Percentiles rank a stretch among this genome's conserved stretches.
phyloP scores from a whole-genome alignment of 2,888 invertebrate species.

The Erynnis tages region DNA sequence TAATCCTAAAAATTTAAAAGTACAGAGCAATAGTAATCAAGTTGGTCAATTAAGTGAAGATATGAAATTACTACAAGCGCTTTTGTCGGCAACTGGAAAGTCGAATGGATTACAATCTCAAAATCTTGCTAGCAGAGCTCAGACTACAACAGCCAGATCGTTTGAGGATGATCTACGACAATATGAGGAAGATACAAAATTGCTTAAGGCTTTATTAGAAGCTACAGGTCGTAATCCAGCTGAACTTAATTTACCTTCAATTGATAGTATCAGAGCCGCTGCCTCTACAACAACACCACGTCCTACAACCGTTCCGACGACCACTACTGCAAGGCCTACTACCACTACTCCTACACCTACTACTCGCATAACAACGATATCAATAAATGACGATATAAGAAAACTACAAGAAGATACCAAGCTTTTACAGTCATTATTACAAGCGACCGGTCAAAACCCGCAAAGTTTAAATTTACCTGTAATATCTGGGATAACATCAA shows the following conservation, averaged over 20 bases:
- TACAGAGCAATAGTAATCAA: constrained; percentile 38
- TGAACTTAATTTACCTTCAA: constrained; percentile 59
- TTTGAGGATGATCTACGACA: constrained; percentile 72
- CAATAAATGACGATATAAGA: constrained; percentile 58
- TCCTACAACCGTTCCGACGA: constrained; percentile 32
- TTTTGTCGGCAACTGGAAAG: constrained; percentile 52
- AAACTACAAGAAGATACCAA: constrained; percentile 68
- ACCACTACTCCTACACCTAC: constrained; percentile 41
- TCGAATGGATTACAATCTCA: constrained; percentile 41
- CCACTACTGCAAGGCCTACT: constrained; percentile 34
- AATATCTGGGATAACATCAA: constrained; percentile 68
- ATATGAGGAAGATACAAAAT: constrained; percentile 72
- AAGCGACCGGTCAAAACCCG: constrained; percentile 60
- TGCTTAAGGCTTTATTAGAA: constrained; percentile 67
- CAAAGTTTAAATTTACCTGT: constrained; percentile 52
- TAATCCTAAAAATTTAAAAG: constrained; percentile 63
- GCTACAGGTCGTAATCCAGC: constrained; percentile 70
- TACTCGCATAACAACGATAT: constrained; percentile 42
- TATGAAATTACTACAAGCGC: constrained; percentile 57
- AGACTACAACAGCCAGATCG: constrained; percentile 59
- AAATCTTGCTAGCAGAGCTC: constrained; percentile 40
- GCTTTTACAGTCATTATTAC: constrained; percentile 68
- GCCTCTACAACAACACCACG: constrained; percentile 37
- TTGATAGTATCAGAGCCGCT: constrained; percentile 49
- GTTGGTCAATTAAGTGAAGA: constrained; percentile 43